Evolutionary conservation across 2,888 invertebrate genomes (phyloP).

Genomic region (Alitta virens): DNA sequence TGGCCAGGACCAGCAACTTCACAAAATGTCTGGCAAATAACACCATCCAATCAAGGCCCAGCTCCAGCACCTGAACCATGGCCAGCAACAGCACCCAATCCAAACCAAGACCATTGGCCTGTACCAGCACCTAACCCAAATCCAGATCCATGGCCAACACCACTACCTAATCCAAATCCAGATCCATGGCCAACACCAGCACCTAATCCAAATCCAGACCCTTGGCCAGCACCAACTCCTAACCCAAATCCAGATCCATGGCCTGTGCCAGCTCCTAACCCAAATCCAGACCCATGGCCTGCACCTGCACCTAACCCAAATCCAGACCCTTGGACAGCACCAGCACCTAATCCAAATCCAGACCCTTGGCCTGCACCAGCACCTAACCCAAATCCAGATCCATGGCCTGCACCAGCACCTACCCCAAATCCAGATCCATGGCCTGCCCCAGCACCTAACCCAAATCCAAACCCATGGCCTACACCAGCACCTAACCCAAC

Average conservation of each 20-base stretch:
- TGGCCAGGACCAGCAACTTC: too few species aligned
- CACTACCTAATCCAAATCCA: neutral
- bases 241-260: neutral
- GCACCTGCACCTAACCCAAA: neutral
- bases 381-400: neutral
- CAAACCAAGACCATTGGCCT: neutral
- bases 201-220: neutral
- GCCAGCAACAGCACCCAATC: neutral
- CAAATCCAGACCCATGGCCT: neutral
- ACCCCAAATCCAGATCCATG: conserved; percentile 1
- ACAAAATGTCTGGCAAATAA: neutral
- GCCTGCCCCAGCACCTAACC: neutral
- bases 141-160: neutral
- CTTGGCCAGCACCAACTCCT: neutral
- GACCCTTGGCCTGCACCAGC: neutral
- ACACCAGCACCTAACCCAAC: neutral
- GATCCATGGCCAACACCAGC: neutral
- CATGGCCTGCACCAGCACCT: conserved; percentile 5
- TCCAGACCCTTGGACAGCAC: neutral
- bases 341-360: neutral
- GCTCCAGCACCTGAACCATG: neutral
- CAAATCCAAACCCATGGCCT: too few species aligned
- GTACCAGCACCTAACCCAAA: neutral
- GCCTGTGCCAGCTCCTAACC: neutral
- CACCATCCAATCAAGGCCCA: neutral